These are phyloP conservation scores for Urophycis tenuis DNA, from an alignment of 2,797 vertebrate genomes.

Conservation along the genomic window DNA sequence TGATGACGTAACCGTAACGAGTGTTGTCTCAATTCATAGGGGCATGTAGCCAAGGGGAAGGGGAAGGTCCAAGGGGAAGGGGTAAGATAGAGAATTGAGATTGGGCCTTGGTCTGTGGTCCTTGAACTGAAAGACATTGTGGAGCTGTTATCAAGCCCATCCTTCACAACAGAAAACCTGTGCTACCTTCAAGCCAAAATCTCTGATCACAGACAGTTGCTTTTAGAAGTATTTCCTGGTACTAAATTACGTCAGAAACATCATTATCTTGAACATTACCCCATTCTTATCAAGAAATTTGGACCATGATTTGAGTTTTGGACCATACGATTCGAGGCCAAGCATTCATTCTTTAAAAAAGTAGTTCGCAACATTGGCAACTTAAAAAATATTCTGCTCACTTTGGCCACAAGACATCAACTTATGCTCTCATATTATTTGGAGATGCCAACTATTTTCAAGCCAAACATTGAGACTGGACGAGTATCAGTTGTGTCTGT, in stretches of 20 bases:
- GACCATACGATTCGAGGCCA: constrained; percentile 41
- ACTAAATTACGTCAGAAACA: constrained; percentile 30
- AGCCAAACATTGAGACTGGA: constrained; percentile 18
- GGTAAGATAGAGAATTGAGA: too few species aligned
- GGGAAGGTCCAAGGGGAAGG: too few species aligned
- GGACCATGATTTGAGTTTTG: constrained; percentile 35
- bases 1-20: too few species aligned
- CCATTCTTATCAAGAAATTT: constrained; percentile 32
- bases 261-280: constrained; percentile 36
- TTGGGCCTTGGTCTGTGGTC: neutral
- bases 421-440: constrained; percentile 38
- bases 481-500: constrained; percentile 25
- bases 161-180: constrained; percentile 37
- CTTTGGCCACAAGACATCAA: constrained; percentile 36
- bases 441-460: constrained; percentile 38
- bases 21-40: too few species aligned
- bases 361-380: constrained; percentile 27
- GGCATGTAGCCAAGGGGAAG: too few species aligned
- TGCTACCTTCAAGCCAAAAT: constrained; percentile 40
- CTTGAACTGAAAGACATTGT: constrained; percentile 17
- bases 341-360: constrained; percentile 45
- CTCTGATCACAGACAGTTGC: constrained; percentile 32
- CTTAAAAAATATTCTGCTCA: constrained; percentile 45
- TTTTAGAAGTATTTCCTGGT: constrained; percentile 32
- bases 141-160: constrained; percentile 27